Percentiles rank a stretch among this genome's conserved stretches.
These are phyloP conservation scores for Brenthis ino DNA, from an alignment of 2,888 invertebrate species.

Conservation along the genomic window DNA sequence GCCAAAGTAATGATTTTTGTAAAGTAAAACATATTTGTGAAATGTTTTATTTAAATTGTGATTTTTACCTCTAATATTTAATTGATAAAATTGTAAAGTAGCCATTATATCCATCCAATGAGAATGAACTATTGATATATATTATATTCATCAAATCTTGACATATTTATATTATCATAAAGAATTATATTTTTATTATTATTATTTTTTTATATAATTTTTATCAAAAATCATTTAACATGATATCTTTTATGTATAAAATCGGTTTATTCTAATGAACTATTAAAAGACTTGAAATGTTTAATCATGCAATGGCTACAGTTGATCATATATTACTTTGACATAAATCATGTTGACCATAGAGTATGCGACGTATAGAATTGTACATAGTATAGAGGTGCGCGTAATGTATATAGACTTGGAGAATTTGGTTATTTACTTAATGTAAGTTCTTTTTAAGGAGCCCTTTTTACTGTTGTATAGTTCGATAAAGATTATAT, in stretches of 20 bases:
- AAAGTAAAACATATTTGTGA: slow-evolving; percentile 1
- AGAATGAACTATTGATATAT: slow-evolving; percentile 11
- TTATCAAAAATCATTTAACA: background rate
- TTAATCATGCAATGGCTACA: slow-evolving; percentile 9
- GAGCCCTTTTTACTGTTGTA: slow-evolving; percentile 73
- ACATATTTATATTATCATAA: slow-evolving; percentile 8
- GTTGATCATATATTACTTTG: slow-evolving; percentile 21
- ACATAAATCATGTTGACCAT: slow-evolving; percentile 36
- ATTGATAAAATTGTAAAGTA: slow-evolving; percentile 14
- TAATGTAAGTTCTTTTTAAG: slow-evolving; percentile 61
- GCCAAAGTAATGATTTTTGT: slow-evolving; percentile 12
- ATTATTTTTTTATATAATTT: background rate
- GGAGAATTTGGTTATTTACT: slow-evolving; percentile 59
- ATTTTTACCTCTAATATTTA: slow-evolving; percentile 17
- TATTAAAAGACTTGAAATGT: background rate
- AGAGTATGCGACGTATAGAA: slow-evolving; percentile 29
- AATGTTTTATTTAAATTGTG: slow-evolving; percentile 16
- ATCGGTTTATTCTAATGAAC: background rate
- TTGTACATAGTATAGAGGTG: slow-evolving; percentile 51
- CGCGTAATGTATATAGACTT: slow-evolving; percentile 58
- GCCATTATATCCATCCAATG: slow-evolving; percentile 20
- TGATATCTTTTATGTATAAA: slow-evolving; percentile 12
- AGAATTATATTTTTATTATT: slow-evolving; percentile 1
- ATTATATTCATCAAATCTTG: slow-evolving; percentile 14
- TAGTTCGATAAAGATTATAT: slow-evolving; percentile 78